Evolutionary conservation across 2,888 invertebrate species (phyloP), one percentile per base, ranked within the genome.

Genomic region (Dryadula phaetusa): DNA sequence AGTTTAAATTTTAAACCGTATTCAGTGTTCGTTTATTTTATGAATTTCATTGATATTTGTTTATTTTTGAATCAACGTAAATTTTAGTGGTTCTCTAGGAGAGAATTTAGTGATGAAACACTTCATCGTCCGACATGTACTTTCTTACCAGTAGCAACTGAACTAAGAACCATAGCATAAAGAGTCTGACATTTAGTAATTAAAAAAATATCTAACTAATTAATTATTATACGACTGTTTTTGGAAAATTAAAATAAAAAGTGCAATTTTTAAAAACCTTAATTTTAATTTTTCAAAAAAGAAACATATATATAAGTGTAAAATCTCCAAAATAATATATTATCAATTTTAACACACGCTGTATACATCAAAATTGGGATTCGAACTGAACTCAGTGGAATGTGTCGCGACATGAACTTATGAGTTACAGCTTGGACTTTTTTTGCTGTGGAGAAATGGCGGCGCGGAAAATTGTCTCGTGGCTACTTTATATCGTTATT

Each of bases 341-440:
- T 16, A 44, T 18, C 14, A 3, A 42, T 60, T 14, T 18, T 10
- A 25, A 7, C 10, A 44, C 87, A 82, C 6, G 81, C 85, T 83
- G 72, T 88, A 85, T 77, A 70, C 63, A 72, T 28, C 20, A 75
- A 74, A 76, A 70, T 74, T 70, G 73, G 77, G 78, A 81, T 82
- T 84, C 83, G 78, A 81, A 77, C 81, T 74, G 80, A 81, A 76
- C 75, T 72, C 74, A 71, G 72, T 78, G 83, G 88, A 88, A 89
- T 87, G 83, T 84, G 84, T 81, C 84, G 83, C 76, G 76, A 79
- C 87, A 87, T 87, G 82, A 85, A 88, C 88, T 88, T 90, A 90
- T 91, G 89, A 90, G 84, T 87, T 85, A 87, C 81, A 82, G 77
- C 78, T 78, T 77, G 70, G 70, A 74, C 74, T 83, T 87, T 87